Percentiles rank a stretch among this genome's conserved stretches.
Conservation (phyloP, 2,797 vertebrate genomes). For the Darevskia nairensis region DNA sequence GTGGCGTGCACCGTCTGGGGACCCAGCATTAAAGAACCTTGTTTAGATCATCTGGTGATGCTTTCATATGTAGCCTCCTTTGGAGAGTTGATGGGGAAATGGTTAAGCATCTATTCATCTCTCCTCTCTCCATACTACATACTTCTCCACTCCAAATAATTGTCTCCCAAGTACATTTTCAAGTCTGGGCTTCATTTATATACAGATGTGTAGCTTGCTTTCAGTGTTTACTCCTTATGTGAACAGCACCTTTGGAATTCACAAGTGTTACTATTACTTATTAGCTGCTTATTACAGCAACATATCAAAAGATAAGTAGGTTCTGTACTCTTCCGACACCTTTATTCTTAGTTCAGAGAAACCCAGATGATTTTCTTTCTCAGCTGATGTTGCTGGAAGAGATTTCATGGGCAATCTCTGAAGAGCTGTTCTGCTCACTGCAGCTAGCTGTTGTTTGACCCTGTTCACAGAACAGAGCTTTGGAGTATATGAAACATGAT, state of each 20-base stretch:
- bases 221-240: neutral
- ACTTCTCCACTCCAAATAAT: neutral
- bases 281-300: too few relatives aligned
- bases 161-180: neutral
- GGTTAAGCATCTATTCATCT: neutral
- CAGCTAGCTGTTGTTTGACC: neutral
- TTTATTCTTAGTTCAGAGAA: neutral
- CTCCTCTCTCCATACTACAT: too few relatives aligned
- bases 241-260: neutral
- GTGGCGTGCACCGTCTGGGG: too few relatives aligned
- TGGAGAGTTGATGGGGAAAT: neutral
- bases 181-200: neutral
- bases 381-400: neutral
- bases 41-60: too few relatives aligned
- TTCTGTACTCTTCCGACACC: neutral
- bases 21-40: too few relatives aligned
- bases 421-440: neutral
- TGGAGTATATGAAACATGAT: constrained; percentile 22
- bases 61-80: neutral
- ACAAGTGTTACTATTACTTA: neutral
- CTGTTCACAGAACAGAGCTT: constrained; percentile 12
- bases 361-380: neutral
- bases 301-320: neutral
- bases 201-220: neutral
- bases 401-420: neutral